Percentiles rank a stretch among this genome's conserved stretches.
Evolutionary conservation across 2,113 vertebrate genomes (phyloP).

Genomic region (Coptodon rendalli): DNA sequence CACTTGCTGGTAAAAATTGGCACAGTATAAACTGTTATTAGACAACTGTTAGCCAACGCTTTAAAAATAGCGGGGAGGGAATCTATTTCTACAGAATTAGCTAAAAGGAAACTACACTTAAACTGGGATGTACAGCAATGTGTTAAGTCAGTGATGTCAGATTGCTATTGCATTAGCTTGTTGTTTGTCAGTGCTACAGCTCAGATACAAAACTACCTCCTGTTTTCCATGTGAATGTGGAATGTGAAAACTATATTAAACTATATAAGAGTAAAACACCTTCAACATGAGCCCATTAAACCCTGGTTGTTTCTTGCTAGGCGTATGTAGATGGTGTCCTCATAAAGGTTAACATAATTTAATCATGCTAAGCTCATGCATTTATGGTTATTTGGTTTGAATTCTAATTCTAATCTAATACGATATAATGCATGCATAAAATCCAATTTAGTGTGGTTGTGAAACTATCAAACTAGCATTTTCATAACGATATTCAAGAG

Average conservation of each 20-base stretch:
- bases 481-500: background rate
- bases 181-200: background rate
- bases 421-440: background rate
- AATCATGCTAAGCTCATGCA: background rate
- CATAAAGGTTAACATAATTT: background rate
- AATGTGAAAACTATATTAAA: background rate
- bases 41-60: constrained; percentile 36
- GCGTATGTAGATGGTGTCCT: background rate
- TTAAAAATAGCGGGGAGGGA: constrained; percentile 40
- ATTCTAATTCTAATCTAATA: background rate
- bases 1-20: constrained; percentile 92
- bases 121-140: background rate
- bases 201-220: background rate
- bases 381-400: background rate
- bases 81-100: constrained; percentile 28
- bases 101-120: background rate
- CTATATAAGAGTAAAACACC: background rate
- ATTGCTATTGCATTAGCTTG: background rate
- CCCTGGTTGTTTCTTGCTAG: background rate
- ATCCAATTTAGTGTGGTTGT: background rate
- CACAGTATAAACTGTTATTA: constrained; percentile 75
- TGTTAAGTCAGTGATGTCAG: background rate
- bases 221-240: background rate
- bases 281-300: background rate
- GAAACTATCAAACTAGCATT: background rate